These are phyloP conservation scores for Criorhina ranunculi DNA, from an alignment of 2,888 invertebrate species.

Conservation along the genomic window DNA sequence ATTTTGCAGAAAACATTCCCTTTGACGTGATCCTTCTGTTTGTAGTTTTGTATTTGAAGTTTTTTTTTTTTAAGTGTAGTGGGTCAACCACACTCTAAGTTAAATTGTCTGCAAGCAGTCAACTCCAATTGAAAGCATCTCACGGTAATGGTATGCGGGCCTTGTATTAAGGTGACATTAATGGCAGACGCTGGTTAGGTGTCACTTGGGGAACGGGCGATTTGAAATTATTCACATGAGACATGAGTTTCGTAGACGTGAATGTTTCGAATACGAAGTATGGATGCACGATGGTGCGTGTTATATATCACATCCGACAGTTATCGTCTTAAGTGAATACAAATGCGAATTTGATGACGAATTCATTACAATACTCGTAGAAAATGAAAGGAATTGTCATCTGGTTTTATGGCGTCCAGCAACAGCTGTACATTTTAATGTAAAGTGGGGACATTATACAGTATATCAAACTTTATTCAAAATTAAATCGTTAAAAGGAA, in stretches of 20 bases:
- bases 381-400: constrained; percentile 10
- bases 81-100: background rate
- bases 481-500: background rate
- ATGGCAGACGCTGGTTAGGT: constrained; percentile 35
- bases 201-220: constrained; percentile 28
- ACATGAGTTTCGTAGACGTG: constrained; percentile 11
- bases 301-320: constrained; percentile 4
- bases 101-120: background rate
- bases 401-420: too few relatives aligned
- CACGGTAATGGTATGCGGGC: constrained; percentile 28
- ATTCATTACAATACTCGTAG: constrained; percentile 14
- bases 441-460: background rate
- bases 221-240: constrained; percentile 20
- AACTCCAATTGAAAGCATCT: constrained; percentile 3
- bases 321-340: constrained; percentile 10
- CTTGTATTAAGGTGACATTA: constrained; percentile 30
- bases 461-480: background rate
- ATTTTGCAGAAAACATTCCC: constrained; percentile 38
- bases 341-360: constrained; percentile 33
- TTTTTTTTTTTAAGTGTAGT: constrained; percentile 16
- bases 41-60: background rate
- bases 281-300: background rate
- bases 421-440: background rate
- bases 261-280: constrained; percentile 35
- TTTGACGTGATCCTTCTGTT: constrained; percentile 34